Conservation (phyloP, 2,888 invertebrate species). For the Rotaria macrura region DNA sequence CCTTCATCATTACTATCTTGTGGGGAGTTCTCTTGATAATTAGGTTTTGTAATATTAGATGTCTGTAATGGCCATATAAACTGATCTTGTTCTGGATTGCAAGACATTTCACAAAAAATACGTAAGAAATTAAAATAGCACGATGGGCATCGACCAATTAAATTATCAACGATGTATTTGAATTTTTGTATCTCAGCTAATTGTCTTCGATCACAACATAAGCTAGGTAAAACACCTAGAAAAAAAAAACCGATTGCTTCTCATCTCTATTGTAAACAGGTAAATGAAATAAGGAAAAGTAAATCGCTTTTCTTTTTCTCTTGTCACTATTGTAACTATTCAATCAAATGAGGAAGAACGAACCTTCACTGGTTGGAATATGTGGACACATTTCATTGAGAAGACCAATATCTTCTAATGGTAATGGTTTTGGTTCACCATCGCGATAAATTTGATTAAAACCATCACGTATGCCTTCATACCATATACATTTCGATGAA, state of each 20-base stretch:
- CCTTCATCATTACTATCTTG: neutral
- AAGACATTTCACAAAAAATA: slow-evolving; percentile 34
- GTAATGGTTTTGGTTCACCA: neutral
- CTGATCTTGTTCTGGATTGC: slow-evolving; percentile 23
- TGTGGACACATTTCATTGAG: slow-evolving; percentile 19
- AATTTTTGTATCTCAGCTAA: slow-evolving; percentile 5
- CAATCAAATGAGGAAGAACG: neutral
- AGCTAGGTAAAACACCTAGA: neutral
- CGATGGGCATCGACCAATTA: slow-evolving; percentile 29
- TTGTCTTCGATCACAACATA: slow-evolving; percentile 15
- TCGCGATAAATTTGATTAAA: neutral
- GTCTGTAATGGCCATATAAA: slow-evolving; percentile 16
- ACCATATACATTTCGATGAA: slow-evolving; percentile 11
- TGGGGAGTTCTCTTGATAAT: neutral
- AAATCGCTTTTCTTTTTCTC: too few relatives aligned
- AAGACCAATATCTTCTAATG: neutral
- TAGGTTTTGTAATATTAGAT: neutral
- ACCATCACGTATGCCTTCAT: slow-evolving; percentile 5
- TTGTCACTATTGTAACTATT: too few relatives aligned
- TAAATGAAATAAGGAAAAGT: too few relatives aligned
- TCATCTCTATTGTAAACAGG: too few relatives aligned
- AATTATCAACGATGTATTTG: slow-evolving; percentile 9
- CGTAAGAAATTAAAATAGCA: slow-evolving; percentile 32
- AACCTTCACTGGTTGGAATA: neutral
- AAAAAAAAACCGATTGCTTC: too few relatives aligned